A percentile compares a stretch with the other conserved stretches of the same genome.
These are phyloP conservation scores for Campoplex nolae DNA, from an alignment of 2,888 invertebrate genomes.

Conservation along the genomic window DNA sequence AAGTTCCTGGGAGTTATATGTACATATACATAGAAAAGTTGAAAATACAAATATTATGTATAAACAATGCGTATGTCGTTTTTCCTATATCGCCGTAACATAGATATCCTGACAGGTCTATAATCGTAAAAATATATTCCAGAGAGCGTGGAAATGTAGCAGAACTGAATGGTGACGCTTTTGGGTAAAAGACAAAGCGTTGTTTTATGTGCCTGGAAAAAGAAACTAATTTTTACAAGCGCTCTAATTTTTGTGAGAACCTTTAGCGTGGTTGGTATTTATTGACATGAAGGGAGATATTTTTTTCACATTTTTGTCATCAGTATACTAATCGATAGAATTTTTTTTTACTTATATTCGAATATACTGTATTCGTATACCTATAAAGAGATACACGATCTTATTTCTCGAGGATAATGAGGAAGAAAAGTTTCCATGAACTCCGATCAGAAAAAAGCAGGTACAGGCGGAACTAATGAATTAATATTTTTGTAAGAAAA, in stretches of 20 bases:
- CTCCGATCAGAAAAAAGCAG: slow-evolving; percentile 8
- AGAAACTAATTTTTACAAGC: slow-evolving; percentile 64
- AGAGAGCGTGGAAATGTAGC: slow-evolving; percentile 23
- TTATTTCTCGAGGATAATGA: not conserved
- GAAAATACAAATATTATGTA: not conserved
- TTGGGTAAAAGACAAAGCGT: slow-evolving; percentile 32
- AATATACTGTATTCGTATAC: too few relatives aligned
- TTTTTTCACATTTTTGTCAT: slow-evolving; percentile 28
- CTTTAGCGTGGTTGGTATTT: slow-evolving; percentile 10
- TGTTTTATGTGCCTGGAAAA: slow-evolving; percentile 30
- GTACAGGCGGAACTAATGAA: not conserved
- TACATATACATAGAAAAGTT: not conserved
- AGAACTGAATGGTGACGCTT: slow-evolving; percentile 34
- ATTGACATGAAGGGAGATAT: slow-evolving; percentile 48
- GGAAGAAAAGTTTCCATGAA: slow-evolving; percentile 44
- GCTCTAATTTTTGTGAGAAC: not conserved
- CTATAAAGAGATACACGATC: not conserved
- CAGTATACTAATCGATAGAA: slow-evolving; percentile 16
- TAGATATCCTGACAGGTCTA: not conserved
- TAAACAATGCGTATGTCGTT: slow-evolving; percentile 21
- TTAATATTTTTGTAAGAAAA: slow-evolving; percentile 1
- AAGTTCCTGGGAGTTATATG: not conserved
- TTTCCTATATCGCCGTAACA: not conserved
- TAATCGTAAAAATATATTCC: slow-evolving; percentile 23
- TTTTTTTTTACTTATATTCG: not conserved